Evolutionary conservation across 2,888 invertebrate genomes (phyloP).

Genomic region (Lacanobia oleracea): DNA sequence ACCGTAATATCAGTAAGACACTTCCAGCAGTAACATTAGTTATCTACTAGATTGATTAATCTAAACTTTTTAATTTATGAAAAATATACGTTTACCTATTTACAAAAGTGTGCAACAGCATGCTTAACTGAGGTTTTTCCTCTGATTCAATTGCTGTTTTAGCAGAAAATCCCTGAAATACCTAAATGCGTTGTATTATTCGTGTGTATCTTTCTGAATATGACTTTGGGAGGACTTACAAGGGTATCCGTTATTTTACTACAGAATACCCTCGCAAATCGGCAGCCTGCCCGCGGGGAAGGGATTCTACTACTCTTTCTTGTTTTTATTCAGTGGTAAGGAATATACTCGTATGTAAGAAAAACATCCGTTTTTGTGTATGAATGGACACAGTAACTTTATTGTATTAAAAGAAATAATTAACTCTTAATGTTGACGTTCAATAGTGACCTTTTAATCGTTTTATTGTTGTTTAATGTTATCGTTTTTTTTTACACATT

Average conservation of each 20-base stretch:
- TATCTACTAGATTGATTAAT: too few relatives aligned
- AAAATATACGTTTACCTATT: too few relatives aligned
- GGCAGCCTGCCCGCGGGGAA: conserved; percentile 18
- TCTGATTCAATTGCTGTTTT: neutral
- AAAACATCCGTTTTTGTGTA: neutral
- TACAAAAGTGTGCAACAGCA: neutral
- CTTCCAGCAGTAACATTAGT: too few relatives aligned
- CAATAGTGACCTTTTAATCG: too few relatives aligned
- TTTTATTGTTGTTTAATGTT: too few relatives aligned
- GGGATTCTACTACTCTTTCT: conserved; percentile 2
- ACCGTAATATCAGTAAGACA: too few relatives aligned
- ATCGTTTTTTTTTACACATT: too few relatives aligned
- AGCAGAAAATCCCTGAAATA: conserved; percentile 6
- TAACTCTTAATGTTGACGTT: too few relatives aligned
- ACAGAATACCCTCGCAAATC: conserved; percentile 26
- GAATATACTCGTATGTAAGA: neutral
- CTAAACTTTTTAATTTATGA: neutral
- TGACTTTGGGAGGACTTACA: conserved; percentile 46
- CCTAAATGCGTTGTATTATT: conserved; percentile 16
- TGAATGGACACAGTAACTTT: neutral
- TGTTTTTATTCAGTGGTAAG: conserved; percentile 7
- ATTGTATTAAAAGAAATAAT: too few relatives aligned
- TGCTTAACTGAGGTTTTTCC: neutral
- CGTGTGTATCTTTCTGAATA: conserved; percentile 24
- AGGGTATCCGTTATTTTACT: conserved; percentile 38